Percentiles rank a stretch among this genome's conserved stretches.
Evolutionary conservation across 2,113 vertebrate genomes (phyloP).

Genomic region (Cinclus cinclus): DNA sequence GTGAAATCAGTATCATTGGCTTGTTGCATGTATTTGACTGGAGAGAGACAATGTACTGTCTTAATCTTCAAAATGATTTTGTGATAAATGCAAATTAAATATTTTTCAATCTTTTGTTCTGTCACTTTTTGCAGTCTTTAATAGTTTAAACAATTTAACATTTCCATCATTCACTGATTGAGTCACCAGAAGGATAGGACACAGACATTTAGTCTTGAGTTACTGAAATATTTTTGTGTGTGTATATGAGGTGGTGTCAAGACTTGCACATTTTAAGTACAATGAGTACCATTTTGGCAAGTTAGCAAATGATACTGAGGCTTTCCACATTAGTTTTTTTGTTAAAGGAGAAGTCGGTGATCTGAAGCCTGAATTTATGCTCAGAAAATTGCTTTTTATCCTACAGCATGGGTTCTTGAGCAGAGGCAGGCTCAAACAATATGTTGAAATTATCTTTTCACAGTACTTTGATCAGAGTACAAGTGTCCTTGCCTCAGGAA

Average conservation of each 20-base stretch:
- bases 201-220: conserved; percentile 21
- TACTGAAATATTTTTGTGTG: conserved; percentile 43
- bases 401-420: background rate
- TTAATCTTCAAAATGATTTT: conserved; percentile 23
- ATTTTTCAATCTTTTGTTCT: background rate
- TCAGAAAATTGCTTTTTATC: conserved; percentile 28
- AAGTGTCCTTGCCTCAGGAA: conserved; percentile 26
- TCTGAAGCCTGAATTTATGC: conserved; percentile 1
- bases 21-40: background rate
- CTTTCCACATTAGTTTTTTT: background rate
- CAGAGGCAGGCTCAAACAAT: background rate
- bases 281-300: background rate
- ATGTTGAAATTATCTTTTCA: conserved; percentile 23
- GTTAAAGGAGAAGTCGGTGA: background rate
- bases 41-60: background rate
- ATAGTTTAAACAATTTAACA: background rate
- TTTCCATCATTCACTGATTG: conserved; percentile 37
- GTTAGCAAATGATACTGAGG: background rate
- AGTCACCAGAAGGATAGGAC: conserved; percentile 13
- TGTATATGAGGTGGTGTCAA: background rate
- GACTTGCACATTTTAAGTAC: background rate
- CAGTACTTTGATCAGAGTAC: conserved; percentile 31
- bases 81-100: conserved; percentile 33
- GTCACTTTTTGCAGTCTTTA: background rate
- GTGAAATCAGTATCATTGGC: background rate